Base-by-base conservation (phyloP, 2,113 vertebrate species). In the Pipra filicauda region DNA sequence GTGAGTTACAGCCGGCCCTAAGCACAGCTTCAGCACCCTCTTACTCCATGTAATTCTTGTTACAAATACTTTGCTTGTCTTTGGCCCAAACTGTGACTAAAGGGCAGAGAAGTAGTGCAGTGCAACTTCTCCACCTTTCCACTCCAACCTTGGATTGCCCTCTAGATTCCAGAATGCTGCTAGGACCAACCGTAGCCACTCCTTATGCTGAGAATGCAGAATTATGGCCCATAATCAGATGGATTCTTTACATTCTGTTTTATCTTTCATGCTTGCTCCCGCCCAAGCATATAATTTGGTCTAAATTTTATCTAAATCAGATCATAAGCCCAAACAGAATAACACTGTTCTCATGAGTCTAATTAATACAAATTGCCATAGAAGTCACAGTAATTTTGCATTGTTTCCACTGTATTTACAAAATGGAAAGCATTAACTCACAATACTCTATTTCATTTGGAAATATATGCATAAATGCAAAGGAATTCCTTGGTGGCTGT, bases 401-500 rank as follows among this genome's bases (percentile, higher is more conserved):
- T 55, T 91, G 62, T 91, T 92, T 94, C 61, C 52, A 77, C 69
- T 87, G 71, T 37, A 79, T 85, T 85, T 93, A 61, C 52, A 85
- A 93, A 91, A 85, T 80, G 70, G 82, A 83, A 96, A 96, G 69
- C 52, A 89, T 67, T 94, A 96, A 95, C 88, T 92, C 44, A 89
- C 84, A 97, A 90, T 59, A 86, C 72, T 65, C 35, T 96, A 75
- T 89, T 89, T 91, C 70, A 96, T 84, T 81, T 82, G 83, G 85
- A 94, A 85, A 95, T 70, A 67, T 66, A 95, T 91, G 81, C 95
- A 96, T 88, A 91, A 85, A 97, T 89, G 88, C 91, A 94, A 96
- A 87, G 74, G 84, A 96, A 96, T 93, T 96, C 85, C 85, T 86
- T 6, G 5, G 83, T 85, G 95, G 62, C 48, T 74, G 55, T 49